Evolutionary conservation across 2,113 vertebrate genomes (phyloP), one percentile per base, ranked within the genome.

Genomic region (Actenoides hombroni): DNA sequence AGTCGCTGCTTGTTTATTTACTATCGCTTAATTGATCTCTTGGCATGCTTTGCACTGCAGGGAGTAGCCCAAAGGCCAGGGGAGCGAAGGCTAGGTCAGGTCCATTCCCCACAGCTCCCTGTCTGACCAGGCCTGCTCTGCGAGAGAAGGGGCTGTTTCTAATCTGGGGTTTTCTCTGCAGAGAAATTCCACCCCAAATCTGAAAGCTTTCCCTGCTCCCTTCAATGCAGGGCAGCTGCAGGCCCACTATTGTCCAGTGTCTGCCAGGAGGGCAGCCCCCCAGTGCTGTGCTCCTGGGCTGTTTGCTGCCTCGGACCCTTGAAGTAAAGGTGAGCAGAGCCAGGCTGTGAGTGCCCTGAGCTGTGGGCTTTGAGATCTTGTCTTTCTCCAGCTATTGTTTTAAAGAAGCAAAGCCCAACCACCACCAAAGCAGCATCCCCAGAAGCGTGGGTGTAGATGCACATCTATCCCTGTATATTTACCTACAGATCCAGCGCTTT

Each of bases 221-320:
- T 16, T 9, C 29, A 19, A 42, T 19, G 46, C 44, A 33, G 61
- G 23, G 28, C 7, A 23, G 2, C 37, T 4, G 33, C 7, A 7
- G 48, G 35, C 29, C 26, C 25, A 8, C 14, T 5, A 0, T 11
- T 15, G 37, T 63, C 31, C 8, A 11, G 21, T 6, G 1, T 13
- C 10, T 33, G 18, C 46, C 26, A 14, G 3, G 29, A 17, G 40
- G 63, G 70, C 49, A 64, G 42, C 37, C 9, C 20, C 64, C n/a
- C n/a, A 26, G 4, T 1, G 5, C 19, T 9, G 13, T 2, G 0
- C 23, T 18, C 33, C 31, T 18, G 29, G 7, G 14, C 13, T 4
- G 5, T 21, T 40, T 39, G 63, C 39, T 61, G 4, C 28, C 16
- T 31, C 48, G 37, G 11, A 61, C 13, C 17, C 64, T n/a, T 8